phyloP scores from a whole-genome alignment of 2,888 invertebrate species.

The Acanthosepion pharaonis region DNA sequence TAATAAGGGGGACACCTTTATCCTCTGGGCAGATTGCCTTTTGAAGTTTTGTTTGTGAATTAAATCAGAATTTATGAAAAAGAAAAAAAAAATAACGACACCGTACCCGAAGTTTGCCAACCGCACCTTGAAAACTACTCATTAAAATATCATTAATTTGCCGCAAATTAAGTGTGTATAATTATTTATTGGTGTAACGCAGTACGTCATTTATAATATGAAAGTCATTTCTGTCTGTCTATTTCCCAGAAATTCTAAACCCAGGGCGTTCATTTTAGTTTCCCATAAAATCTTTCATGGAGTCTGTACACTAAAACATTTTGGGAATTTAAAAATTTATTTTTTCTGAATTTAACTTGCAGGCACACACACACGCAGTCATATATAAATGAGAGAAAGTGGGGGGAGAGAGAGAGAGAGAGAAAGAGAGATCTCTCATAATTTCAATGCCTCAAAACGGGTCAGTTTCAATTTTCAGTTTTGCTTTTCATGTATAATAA shows the following conservation, averaged over 20 bases:
- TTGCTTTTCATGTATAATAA: no score
- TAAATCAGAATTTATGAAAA: conserved; percentile 4
- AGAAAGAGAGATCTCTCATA: no score
- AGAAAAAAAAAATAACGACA: not conserved
- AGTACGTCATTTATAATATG: not conserved
- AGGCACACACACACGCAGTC: no score
- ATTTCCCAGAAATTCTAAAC: not conserved
- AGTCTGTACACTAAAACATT: not conserved
- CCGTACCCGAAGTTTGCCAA: not conserved
- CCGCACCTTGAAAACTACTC: not conserved
- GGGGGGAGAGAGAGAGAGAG: no score
- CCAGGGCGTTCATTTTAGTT: not conserved
- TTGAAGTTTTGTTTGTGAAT: not conserved
- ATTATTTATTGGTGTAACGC: not conserved
- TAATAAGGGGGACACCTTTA: not conserved
- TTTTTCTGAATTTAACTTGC: no score
- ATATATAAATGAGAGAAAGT: no score
- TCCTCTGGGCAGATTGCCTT: conserved; percentile 8
- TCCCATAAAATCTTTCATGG: not conserved
- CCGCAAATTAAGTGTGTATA: not conserved
- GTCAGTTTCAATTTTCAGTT: no score
- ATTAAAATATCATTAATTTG: conserved; percentile 14
- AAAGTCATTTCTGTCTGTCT: not conserved
- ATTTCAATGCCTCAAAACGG: no score
- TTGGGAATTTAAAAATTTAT: no score